Percentiles rank a stretch among this genome's conserved stretches.
These are phyloP conservation scores for Noctua comes DNA, from an alignment of 2,888 invertebrate genomes.

Conservation along the genomic window DNA sequence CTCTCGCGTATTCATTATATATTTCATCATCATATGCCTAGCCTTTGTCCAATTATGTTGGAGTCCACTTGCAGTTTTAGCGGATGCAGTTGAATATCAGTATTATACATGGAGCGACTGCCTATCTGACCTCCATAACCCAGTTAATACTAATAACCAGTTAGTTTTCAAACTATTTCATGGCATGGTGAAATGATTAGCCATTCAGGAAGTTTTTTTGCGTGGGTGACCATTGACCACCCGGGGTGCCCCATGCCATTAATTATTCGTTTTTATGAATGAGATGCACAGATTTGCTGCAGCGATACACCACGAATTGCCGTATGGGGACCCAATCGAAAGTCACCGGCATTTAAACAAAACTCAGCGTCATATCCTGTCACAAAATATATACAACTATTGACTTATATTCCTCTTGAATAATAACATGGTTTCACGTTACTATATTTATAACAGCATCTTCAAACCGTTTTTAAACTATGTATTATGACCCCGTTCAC, in stretches of 20 bases:
- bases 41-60: too few species aligned
- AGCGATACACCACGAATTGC: background rate
- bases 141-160: background rate
- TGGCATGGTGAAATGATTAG: background rate
- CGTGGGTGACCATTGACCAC: too few species aligned
- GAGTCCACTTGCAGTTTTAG: too few species aligned
- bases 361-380: conserved; percentile 32
- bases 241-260: background rate
- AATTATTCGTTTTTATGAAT: conserved; percentile 5
- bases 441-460: background rate
- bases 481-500: too few species aligned
- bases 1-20: too few species aligned
- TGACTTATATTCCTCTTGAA: background rate
- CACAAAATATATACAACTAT: background rate
- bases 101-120: background rate
- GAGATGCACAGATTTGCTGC: background rate
- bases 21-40: too few species aligned
- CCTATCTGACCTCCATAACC: background rate
- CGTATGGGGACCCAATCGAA: conserved; percentile 4
- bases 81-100: too few species aligned
- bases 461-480: background rate
- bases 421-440: too few species aligned
- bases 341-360: conserved; percentile 8
- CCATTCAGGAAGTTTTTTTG: background rate
- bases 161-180: background rate